phyloP scores from a whole-genome alignment of 2,888 invertebrate genomes.

The Athalia rosae region DNA sequence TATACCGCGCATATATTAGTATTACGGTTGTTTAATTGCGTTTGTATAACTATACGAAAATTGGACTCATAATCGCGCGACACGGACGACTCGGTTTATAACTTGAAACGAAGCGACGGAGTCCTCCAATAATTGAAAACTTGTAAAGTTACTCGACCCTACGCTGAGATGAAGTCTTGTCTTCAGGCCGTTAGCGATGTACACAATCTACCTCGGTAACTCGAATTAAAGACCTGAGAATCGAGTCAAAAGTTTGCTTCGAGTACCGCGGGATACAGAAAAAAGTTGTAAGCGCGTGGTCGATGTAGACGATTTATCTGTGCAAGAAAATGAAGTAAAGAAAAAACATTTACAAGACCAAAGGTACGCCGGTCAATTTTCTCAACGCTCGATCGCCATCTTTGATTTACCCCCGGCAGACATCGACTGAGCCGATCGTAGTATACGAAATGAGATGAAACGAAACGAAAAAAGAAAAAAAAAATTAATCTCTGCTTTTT shows the following conservation, averaged over 20 bases:
- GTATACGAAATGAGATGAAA: too few relatives aligned
- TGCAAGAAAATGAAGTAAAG: neutral
- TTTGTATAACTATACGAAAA: neutral
- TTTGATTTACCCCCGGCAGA: too few relatives aligned
- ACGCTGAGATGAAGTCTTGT: neutral
- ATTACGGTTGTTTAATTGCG: slow-evolving; percentile 60
- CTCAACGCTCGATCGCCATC: too few relatives aligned
- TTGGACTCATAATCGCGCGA: too few relatives aligned
- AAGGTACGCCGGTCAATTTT: too few relatives aligned
- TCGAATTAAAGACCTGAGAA: neutral
- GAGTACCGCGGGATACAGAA: neutral
- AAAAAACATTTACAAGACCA: neutral
- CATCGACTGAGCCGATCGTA: too few relatives aligned
- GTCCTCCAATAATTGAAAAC: too few relatives aligned
- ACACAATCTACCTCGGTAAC: neutral
- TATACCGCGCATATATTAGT: slow-evolving; percentile 44
- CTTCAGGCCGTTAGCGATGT: slow-evolving; percentile 31
- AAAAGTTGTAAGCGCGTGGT: slow-evolving; percentile 13
- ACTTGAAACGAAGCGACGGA: too few relatives aligned
- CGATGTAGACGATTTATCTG: neutral
- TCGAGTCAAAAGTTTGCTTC: slow-evolving; percentile 15
- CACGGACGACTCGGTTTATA: too few relatives aligned
- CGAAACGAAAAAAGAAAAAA: too few relatives aligned
- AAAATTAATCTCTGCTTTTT: too few relatives aligned
- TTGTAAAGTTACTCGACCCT: too few relatives aligned